These are phyloP conservation scores for Nothura maculosa DNA, from an alignment of 2,797 vertebrate species.

Conservation along the genomic window DNA sequence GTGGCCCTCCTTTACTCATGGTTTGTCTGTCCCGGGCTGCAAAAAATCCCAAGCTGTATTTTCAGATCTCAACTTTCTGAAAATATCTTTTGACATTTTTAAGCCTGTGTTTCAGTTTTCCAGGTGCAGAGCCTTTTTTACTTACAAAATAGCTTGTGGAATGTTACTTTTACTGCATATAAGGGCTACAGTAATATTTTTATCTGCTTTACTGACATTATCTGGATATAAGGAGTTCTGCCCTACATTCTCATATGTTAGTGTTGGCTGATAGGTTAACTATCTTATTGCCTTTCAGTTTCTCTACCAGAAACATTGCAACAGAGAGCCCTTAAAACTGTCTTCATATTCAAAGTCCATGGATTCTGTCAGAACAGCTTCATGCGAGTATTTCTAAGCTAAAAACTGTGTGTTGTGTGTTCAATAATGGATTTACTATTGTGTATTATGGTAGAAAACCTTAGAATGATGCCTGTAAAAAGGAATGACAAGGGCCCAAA, in stretches of 20 bases:
- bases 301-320: neutral
- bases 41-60: neutral
- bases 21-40: neutral
- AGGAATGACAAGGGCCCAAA: neutral
- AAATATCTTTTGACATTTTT: neutral
- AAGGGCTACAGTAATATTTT: neutral
- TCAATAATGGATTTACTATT: neutral
- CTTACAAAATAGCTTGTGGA: neutral
- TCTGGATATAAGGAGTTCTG: neutral
- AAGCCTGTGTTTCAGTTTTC: neutral
- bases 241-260: neutral
- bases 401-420: neutral
- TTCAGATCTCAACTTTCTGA: neutral
- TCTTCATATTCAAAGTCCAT: neutral
- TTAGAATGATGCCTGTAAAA: neutral
- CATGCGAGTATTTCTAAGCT: neutral
- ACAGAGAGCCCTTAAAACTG: neutral
- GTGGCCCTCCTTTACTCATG: neutral
- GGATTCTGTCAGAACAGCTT: neutral
- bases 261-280: neutral
- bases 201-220: neutral
- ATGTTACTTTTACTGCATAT: accelerated
- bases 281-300: neutral
- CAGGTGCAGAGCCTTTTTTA: neutral
- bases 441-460: neutral